A percentile compares a stretch with the other conserved stretches of the same genome.
Evolutionary conservation across 2,113 vertebrate genomes (phyloP).

Genomic region (Myotis davidii): DNA sequence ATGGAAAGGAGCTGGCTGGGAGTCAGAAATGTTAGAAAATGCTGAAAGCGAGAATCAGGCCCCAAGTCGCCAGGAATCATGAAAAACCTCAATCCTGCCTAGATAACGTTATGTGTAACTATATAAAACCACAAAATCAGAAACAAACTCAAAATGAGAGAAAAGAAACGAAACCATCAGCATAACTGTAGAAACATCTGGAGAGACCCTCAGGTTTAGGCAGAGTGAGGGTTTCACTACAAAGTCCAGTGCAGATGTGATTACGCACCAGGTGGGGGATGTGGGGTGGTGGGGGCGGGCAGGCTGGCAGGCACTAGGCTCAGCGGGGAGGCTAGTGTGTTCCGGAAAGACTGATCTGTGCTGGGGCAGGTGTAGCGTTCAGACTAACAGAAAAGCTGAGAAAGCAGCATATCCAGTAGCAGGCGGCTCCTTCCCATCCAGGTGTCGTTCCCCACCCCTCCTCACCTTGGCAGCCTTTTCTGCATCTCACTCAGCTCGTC

Average conservation of each 20-base stretch:
- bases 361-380: not conserved
- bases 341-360: not conserved
- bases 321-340: not conserved
- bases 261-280: fast-evolving
- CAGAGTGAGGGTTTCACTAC: not conserved
- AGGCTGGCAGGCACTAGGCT: not conserved
- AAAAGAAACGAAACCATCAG: slow-evolving; percentile 34
- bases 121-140: slow-evolving; percentile 37
- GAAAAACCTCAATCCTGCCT: not conserved
- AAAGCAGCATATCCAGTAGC: not conserved
- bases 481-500: not conserved
- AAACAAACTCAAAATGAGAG: slow-evolving; percentile 49
- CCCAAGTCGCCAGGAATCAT: not conserved
- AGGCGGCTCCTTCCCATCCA: not conserved
- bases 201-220: not conserved
- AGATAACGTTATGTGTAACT: slow-evolving; percentile 40
- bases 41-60: slow-evolving; percentile 36
- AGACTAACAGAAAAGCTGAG: not conserved
- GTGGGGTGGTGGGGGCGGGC: too few relatives aligned
- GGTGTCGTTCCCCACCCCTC: not conserved
- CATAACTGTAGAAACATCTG: not conserved
- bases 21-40: slow-evolving; percentile 44
- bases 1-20: slow-evolving; percentile 32
- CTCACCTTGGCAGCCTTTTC: not conserved
- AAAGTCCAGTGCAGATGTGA: not conserved